Base-by-base conservation (phyloP, 2,113 vertebrate species). In the Calypte anna region DNA sequence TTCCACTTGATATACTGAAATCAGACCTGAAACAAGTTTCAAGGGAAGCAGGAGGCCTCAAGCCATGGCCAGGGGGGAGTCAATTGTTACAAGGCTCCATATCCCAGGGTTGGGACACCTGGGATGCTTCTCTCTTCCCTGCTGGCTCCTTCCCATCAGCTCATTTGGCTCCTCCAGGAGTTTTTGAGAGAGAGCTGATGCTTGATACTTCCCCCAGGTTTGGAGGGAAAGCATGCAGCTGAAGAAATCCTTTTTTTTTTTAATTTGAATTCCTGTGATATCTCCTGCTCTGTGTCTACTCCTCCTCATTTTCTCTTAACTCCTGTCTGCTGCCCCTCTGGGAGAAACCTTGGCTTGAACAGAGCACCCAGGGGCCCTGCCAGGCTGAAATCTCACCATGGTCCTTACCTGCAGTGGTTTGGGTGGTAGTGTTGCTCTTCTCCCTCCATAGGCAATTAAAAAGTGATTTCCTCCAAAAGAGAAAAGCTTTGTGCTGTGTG, bases 1-100 rank as follows among this genome's bases (percentile, higher is more conserved):
- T 58, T 70, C 67, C 38, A 31, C 76, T 88, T 7, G 0, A 21
- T 25, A 48, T 9, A 5, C 48, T 80, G 68, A 61, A 88, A 58
- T 83, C 67, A 82, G 63, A 86, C 63, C 86, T 55, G 51, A 74
- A 84, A 67, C 82, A 33, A 38, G 59, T 69, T 84, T 48, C 38
- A 20, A 46, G 58, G 55, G 43, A 81, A 33, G 20, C 3, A 12
- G 38, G 33, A 23, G 28, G 31, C 61, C 66, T 53, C 1, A 0
- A 81, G 43, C 31, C 5, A 0, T 38, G 33, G 57, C 53, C 2
- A 0, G 46, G 57, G 61, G 72, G 44, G 69, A n/a, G 14, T 64
- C 4, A 57, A 46, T 43, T 43, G 43, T 66, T 24, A 38, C 57
- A 33, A n/a, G 61, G 16, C 69, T 21, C 33, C 67, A 40, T 63